These are phyloP conservation scores for Mobula birostris DNA, from an alignment of 2,113 vertebrate genomes.

Conservation along the genomic window DNA sequence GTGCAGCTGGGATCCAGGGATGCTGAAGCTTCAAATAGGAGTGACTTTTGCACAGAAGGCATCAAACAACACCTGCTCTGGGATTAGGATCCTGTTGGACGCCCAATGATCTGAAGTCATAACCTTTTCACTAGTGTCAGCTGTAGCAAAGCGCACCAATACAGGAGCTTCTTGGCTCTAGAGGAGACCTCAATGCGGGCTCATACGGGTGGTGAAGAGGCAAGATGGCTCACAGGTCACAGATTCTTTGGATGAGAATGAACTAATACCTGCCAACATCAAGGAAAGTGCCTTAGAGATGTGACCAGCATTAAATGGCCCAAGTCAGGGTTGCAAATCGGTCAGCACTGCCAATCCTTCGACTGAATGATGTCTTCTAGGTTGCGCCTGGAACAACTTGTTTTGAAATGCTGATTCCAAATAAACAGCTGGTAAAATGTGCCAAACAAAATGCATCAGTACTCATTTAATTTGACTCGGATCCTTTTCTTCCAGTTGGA, in stretches of 20 bases:
- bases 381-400: not conserved
- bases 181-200: constrained; percentile 4
- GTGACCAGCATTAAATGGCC: constrained; percentile 2
- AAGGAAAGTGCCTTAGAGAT: constrained; percentile 34
- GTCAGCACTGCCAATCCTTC: not conserved
- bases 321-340: constrained; percentile 22
- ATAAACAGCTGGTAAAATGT: not conserved
- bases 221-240: constrained; percentile 28
- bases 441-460: not conserved
- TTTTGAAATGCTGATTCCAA: not conserved
- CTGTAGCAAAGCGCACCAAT: constrained; percentile 17
- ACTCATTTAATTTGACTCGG: not conserved
- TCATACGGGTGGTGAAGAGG: constrained; percentile 7
- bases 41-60: constrained; percentile 17
- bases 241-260: constrained; percentile 1
- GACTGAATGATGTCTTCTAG: not conserved
- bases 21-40: constrained; percentile 26
- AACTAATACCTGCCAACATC: constrained; percentile 30
- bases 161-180: constrained; percentile 20
- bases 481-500: not conserved
- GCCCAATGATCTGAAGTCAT: constrained; percentile 24
- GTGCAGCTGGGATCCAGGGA: not conserved
- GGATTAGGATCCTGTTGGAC: constrained; percentile 23
- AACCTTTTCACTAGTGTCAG: constrained; percentile 22
- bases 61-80: constrained; percentile 24